Percentiles rank a stretch among this genome's conserved stretches.
Evolutionary conservation across 2,888 invertebrate species (phyloP).

Genomic region (Hanleya hanleyi): DNA sequence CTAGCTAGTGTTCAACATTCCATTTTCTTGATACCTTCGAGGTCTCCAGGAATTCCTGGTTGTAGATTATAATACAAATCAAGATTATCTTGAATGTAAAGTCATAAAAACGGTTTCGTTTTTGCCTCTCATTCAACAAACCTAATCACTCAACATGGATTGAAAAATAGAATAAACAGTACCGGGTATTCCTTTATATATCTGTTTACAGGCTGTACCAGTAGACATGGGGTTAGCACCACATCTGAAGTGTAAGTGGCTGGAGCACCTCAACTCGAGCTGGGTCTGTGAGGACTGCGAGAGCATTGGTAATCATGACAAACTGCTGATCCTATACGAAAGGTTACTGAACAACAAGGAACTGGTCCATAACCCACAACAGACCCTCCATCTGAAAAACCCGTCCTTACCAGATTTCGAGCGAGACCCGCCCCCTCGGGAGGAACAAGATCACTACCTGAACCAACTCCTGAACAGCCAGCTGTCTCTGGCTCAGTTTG

Average conservation of each 20-base stretch:
- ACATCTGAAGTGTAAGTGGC: conserved; percentile 75
- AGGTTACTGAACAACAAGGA: conserved; percentile 76
- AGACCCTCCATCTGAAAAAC: conserved; percentile 67
- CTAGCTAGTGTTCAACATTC: too few species aligned
- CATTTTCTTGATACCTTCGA: too few species aligned
- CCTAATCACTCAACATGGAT: too few species aligned
- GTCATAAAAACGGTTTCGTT: too few species aligned
- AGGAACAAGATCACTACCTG: conserved; percentile 77
- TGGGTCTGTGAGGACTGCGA: conserved; percentile 79
- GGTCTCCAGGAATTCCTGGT: too few species aligned
- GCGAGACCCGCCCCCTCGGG: conserved; percentile 74
- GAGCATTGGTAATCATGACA: conserved; percentile 76
- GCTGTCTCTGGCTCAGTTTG: conserved; percentile 76
- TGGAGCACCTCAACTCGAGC: conserved; percentile 77
- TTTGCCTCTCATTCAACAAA: too few species aligned
- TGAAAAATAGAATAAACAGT: too few species aligned
- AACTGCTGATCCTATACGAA: conserved; percentile 76
- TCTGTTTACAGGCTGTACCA: too few species aligned
- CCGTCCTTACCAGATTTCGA: conserved; percentile 77
- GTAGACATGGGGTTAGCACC: conserved; percentile 25
- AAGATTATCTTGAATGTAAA: too few species aligned
- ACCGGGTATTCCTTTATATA: too few species aligned
- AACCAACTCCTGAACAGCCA: conserved; percentile 76
- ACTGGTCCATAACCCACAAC: conserved; percentile 58
- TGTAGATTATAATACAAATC: too few species aligned